These are phyloP conservation scores for Xiphias gladius DNA, from an alignment of 2,113 vertebrate species.

Conservation along the genomic window DNA sequence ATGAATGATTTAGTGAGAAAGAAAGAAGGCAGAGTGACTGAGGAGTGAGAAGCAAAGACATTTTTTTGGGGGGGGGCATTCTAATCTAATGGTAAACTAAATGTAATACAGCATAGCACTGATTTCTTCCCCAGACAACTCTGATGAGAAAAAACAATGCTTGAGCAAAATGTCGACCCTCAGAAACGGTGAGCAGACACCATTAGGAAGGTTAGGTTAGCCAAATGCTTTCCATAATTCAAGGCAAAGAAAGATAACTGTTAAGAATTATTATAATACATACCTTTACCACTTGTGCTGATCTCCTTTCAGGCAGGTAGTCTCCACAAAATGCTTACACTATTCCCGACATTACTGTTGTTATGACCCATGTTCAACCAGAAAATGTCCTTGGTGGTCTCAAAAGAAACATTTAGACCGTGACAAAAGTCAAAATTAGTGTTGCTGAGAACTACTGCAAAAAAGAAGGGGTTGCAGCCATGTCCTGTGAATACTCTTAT, in stretches of 20 bases:
- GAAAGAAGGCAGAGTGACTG: constrained; percentile 21
- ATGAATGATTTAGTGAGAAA: constrained; percentile 75
- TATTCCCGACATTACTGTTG: constrained; percentile 40
- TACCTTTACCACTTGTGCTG: constrained; percentile 4
- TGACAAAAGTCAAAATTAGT: constrained; percentile 20
- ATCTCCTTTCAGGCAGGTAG: constrained; percentile 41
- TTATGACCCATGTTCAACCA: constrained; percentile 2
- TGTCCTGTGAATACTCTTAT: constrained; percentile 25
- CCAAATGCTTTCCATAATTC: constrained; percentile 56
- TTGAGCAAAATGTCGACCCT: constrained; percentile 43
- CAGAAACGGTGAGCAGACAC: constrained; percentile 40
- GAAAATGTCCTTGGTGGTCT: constrained; percentile 35
- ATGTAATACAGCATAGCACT: constrained; percentile 41
- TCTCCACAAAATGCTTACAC: constrained; percentile 23
- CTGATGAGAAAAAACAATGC: constrained; percentile 22
- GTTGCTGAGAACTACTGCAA: constrained; percentile 23
- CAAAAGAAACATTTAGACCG: constrained; percentile 27
- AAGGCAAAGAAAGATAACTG: constrained; percentile 35
- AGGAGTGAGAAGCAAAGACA: constrained; percentile 29
- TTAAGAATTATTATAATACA: constrained; percentile 53
- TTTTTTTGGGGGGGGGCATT: not conserved
- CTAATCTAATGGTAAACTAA: constrained; percentile 63
- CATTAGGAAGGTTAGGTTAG: constrained; percentile 10
- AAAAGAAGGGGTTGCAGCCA: constrained; percentile 6
- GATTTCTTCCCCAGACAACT: constrained; percentile 47